Evolutionary conservation across 2,797 vertebrate genomes (phyloP), one percentile per base, ranked within the genome.

Genomic region (Knipowitschia caucasica): DNA sequence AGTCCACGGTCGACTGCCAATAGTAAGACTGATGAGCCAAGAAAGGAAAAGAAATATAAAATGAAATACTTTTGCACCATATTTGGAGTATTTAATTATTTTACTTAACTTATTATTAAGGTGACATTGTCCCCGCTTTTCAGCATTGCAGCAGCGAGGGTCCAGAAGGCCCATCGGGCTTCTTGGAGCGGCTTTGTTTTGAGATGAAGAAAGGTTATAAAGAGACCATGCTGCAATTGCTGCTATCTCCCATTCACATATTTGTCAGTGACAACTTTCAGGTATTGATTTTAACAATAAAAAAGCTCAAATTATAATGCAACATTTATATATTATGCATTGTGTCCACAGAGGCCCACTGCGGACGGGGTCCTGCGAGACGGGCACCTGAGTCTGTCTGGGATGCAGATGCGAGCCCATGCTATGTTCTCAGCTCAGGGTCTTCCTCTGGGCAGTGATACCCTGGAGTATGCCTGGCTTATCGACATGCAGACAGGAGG

Each of bases 161-260:
- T 49, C 93, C 93, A 0, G 95, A 98, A 63, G 97, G 94, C 45
- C 96, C 96, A 2, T 92, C 93, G 1, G 96, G 91, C 58, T 98
- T 93, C 76, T 75, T 99, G 83, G 96, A 99, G 81, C 92, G 95
- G 15, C 73, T 99, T 2, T 98, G 97, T 59, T 99, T 99, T 47
- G 97, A 99, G 85, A 99, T 99, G 97, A 99, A 97, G 73, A 99
- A 99, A 73, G 92, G 95, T 43, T 96, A 95, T 85, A 92, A 92
- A 70, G 96, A 99, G 85, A 99, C 97, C 2, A 91, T 95, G 88
- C 88, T 99, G 46, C 97, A 99, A 26, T 92, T 99, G 59, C 90
- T 99, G 11, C 82, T 99, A 34, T 99, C 96, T 26, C 96, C 97
- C 14, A 56, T 97, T 51, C 94, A 94, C 77, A 87, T 99, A 53